Conservation (phyloP, 2,888 invertebrate species). For the Heteromurus nitidus region DNA sequence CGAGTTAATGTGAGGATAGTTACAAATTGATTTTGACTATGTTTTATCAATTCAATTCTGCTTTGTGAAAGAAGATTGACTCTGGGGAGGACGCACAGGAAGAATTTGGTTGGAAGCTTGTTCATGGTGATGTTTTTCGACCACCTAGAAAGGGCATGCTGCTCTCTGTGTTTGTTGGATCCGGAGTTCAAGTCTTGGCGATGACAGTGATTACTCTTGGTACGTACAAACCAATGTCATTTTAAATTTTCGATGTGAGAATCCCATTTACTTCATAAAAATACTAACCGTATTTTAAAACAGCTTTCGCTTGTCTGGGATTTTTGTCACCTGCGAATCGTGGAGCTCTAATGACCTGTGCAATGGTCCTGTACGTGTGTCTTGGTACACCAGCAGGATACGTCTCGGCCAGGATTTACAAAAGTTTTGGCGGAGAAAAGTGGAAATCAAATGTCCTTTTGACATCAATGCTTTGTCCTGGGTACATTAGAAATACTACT, state of each 20-base stretch:
- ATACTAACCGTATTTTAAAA: no score
- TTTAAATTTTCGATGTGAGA: no score
- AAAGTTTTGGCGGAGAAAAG: slow-evolving; percentile 98
- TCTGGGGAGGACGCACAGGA: slow-evolving; percentile 85
- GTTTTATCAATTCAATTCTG: background rate
- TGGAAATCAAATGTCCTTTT: slow-evolving; percentile 99
- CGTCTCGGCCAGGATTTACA: slow-evolving; percentile 96
- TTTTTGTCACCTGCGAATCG: slow-evolving; percentile 99
- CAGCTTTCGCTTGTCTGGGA: slow-evolving; percentile 98
- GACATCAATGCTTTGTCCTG: slow-evolving; percentile 97
- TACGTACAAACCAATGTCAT: slow-evolving; percentile 74
- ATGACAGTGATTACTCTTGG: slow-evolving; percentile 95
- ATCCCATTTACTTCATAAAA: background rate
- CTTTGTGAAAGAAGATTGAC: slow-evolving; percentile 73
- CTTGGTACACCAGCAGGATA: slow-evolving; percentile 98
- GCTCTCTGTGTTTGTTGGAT: slow-evolving; percentile 95
- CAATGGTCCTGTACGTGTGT: slow-evolving; percentile 96
- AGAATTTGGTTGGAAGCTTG: slow-evolving; percentile 83
- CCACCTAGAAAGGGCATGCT: slow-evolving; percentile 93
- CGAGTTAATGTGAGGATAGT: background rate
- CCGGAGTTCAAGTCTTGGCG: slow-evolving; percentile 95
- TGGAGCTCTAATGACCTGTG: slow-evolving; percentile 98
- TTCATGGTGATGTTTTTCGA: slow-evolving; percentile 81
- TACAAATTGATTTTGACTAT: slow-evolving; percentile 1
- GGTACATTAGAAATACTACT: slow-evolving; percentile 84